Evolutionary conservation across 2,888 invertebrate species (phyloP).

Genomic region (Ophion slaviceki): DNA sequence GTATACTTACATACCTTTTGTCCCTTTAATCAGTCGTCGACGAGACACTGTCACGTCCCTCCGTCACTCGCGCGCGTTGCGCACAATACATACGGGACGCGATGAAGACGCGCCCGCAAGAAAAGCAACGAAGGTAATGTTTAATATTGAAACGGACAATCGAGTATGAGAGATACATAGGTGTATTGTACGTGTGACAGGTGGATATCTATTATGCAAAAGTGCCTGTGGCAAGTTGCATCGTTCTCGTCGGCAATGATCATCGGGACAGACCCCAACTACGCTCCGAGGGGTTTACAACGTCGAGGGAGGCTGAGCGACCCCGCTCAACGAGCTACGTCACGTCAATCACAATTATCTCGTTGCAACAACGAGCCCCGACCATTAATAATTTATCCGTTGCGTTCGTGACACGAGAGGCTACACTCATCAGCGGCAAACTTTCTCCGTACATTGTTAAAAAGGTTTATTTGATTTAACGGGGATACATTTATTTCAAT

Average conservation of each 20-base stretch:
- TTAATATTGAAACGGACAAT: constrained; percentile 51
- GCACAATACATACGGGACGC: not conserved
- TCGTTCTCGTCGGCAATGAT: constrained; percentile 48
- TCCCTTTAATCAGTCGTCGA: constrained; percentile 11
- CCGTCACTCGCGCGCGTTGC: not conserved
- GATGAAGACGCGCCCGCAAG: constrained; percentile 12
- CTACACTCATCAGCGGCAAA: not conserved
- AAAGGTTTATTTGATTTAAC: not conserved
- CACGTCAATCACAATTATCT: constrained; percentile 62
- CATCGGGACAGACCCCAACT: constrained; percentile 35
- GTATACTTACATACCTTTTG: not conserved
- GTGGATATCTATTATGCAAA: constrained; percentile 60
- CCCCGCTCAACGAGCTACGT: constrained; percentile 43
- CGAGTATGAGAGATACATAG: constrained; percentile 21
- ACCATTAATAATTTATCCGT: not conserved
- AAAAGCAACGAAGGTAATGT: constrained; percentile 35
- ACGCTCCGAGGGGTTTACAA: constrained; percentile 37
- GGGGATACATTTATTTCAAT: not conserved
- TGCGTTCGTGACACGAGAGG: not conserved
- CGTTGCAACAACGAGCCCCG: constrained; percentile 30
- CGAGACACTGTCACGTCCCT: not conserved
- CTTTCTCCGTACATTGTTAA: not conserved
- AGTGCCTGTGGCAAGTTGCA: constrained; percentile 48
- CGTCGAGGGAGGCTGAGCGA: constrained; percentile 41
- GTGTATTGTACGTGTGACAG: constrained; percentile 46